Evolutionary conservation across 2,797 vertebrate genomes (phyloP).

Genomic region (Chelmon rostratus): DNA sequence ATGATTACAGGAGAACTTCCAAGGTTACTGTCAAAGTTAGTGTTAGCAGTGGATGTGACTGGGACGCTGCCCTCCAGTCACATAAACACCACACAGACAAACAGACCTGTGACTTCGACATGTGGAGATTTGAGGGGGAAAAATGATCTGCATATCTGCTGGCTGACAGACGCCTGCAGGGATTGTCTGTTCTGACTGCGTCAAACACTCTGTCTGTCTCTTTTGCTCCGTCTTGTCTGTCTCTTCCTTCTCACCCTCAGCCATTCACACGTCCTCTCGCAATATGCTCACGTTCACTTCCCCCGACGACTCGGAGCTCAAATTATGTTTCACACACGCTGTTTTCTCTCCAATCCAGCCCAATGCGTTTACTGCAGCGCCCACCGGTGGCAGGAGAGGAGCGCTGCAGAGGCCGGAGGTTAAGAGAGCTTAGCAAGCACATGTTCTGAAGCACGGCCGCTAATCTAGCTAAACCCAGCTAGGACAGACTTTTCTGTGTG

Average conservation of each 20-base stretch:
- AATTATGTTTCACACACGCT: constrained; percentile 12
- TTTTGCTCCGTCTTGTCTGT: constrained; percentile 39
- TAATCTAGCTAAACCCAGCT: constrained; percentile 37
- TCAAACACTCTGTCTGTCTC: constrained; percentile 69
- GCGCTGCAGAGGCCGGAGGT: constrained; percentile 29
- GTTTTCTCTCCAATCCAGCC: not conserved
- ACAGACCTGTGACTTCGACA: constrained; percentile 76
- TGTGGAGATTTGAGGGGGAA: constrained; percentile 65
- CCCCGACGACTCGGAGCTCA: constrained; percentile 24
- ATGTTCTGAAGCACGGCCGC: constrained; percentile 23
- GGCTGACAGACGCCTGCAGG: constrained; percentile 83
- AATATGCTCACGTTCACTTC: constrained; percentile 51
- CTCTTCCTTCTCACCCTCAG: constrained; percentile 56
- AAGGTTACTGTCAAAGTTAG: constrained; percentile 71
- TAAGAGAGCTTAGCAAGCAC: constrained; percentile 42
- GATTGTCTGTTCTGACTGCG: constrained; percentile 78
- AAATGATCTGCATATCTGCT: constrained; percentile 79
- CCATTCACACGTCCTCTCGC: constrained; percentile 49
- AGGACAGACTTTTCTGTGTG: constrained; percentile 17
- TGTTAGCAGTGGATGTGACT: constrained; percentile 70
- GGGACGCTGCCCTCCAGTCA: constrained; percentile 73
- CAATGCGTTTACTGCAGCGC: constrained; percentile 25
- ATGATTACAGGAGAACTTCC: constrained; percentile 62
- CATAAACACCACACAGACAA: constrained; percentile 66
- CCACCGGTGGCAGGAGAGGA: constrained; percentile 52